These are phyloP conservation scores for Micronycteris hirsuta DNA, from an alignment of 2,113 vertebrate genomes.

Conservation along the genomic window DNA sequence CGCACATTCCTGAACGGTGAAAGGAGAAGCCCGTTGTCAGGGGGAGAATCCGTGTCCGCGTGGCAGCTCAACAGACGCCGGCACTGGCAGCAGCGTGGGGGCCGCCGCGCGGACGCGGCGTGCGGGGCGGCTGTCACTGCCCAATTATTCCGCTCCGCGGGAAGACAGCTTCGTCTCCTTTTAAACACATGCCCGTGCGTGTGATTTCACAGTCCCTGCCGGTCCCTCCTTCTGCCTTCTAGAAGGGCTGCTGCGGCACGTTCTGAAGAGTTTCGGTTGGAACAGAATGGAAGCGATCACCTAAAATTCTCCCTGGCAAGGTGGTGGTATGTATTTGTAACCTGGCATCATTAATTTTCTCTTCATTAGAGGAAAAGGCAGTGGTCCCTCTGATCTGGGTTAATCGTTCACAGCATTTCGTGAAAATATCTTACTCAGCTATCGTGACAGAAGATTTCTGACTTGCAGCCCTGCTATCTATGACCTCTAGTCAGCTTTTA, in stretches of 20 bases:
- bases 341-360: not conserved
- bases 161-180: slow-evolving; percentile 84
- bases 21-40: slow-evolving; percentile 83
- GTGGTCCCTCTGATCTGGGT: not conserved
- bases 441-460: not conserved
- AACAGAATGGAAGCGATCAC: slow-evolving; percentile 63
- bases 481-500: not conserved
- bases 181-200: slow-evolving; percentile 83
- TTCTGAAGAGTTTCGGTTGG: slow-evolving; percentile 64
- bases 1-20: slow-evolving; percentile 91
- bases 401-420: not conserved
- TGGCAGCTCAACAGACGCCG: slow-evolving; percentile 85
- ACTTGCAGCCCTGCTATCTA: not conserved
- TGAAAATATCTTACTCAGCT: not conserved
- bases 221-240: slow-evolving; percentile 74
- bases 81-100: slow-evolving; percentile 87
- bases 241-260: slow-evolving; percentile 62
- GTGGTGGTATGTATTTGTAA: not conserved
- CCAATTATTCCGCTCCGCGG: slow-evolving; percentile 88
- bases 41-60: slow-evolving; percentile 83
- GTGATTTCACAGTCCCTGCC: slow-evolving; percentile 84
- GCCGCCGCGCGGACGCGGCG: slow-evolving; percentile 59
- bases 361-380: not conserved
- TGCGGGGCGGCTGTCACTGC: slow-evolving; percentile 85
- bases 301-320: slow-evolving; percentile 49